Percentiles rank a stretch among this genome's conserved stretches.
These are phyloP conservation scores for Corvus hawaiiensis DNA, from an alignment of 2,113 vertebrate genomes.

Conservation along the genomic window DNA sequence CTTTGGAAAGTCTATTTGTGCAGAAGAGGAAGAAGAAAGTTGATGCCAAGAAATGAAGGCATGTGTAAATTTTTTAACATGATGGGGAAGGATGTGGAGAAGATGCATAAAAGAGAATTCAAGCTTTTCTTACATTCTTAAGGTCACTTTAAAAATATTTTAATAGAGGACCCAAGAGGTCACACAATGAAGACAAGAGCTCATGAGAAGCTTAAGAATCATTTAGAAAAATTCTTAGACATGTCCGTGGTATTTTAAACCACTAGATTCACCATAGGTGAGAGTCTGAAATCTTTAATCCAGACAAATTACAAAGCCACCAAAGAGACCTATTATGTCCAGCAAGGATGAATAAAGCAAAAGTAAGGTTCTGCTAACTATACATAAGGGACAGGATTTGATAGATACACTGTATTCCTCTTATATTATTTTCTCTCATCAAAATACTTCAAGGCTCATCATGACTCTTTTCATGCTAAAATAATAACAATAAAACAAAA, in stretches of 20 bases:
- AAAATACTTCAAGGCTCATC: conserved; percentile 50
- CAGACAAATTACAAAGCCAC: not conserved
- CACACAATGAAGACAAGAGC: not conserved
- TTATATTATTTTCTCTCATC: not conserved
- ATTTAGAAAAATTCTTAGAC: not conserved
- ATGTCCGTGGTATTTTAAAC: not conserved
- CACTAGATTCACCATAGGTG: not conserved
- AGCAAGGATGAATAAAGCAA: not conserved
- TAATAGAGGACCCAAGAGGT: not conserved
- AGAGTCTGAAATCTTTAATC: not conserved
- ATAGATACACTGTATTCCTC: not conserved
- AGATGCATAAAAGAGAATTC: not conserved
- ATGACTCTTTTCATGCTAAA: conserved; percentile 51
- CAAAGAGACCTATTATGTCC: not conserved
- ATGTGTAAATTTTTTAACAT: not conserved
- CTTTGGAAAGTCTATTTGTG: not conserved
- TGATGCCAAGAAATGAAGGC: not conserved
- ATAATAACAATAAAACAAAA: conserved; percentile 58
- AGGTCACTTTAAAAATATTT: not conserved
- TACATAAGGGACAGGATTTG: not conserved
- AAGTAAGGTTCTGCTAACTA: not conserved
- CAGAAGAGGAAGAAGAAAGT: not conserved
- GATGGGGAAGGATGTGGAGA: not conserved
- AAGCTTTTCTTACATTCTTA: not conserved
- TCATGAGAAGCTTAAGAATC: not conserved